These are phyloP conservation scores for Varecia variegata DNA, from an alignment of 2,797 vertebrate genomes.

Conservation along the genomic window DNA sequence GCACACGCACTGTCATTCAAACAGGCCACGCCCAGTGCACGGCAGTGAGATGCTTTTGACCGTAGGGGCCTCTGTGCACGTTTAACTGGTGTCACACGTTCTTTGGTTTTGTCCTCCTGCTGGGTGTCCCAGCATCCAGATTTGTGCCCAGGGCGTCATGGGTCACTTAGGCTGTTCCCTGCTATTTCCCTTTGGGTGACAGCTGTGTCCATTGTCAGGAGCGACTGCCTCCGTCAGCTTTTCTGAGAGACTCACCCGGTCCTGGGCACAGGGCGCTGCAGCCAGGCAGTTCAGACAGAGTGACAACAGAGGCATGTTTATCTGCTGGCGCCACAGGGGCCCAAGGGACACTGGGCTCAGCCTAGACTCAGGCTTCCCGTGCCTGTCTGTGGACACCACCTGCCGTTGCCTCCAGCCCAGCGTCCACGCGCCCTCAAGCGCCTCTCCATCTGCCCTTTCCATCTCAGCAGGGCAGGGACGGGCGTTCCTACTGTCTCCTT, in stretches of 20 bases:
- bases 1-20: accelerated
- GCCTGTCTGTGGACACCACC: neutral
- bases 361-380: neutral
- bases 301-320: neutral
- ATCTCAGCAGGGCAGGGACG: neutral
- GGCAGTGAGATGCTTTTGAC: neutral
- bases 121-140: accelerated
- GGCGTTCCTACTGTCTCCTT: neutral
- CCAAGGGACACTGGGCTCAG: neutral
- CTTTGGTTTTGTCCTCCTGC: neutral
- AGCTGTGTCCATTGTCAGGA: neutral
- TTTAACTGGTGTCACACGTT: neutral
- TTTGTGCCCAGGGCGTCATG: neutral
- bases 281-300: neutral
- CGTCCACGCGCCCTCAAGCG: accelerated
- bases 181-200: neutral
- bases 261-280: neutral
- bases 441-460: neutral
- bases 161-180: neutral
- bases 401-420: neutral
- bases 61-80: accelerated
- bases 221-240: neutral
- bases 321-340: neutral
- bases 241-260: neutral
- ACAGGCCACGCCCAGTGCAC: too few relatives aligned